phyloP scores from a whole-genome alignment of 2,888 invertebrate genomes.

The Drosophila macrospina region DNA sequence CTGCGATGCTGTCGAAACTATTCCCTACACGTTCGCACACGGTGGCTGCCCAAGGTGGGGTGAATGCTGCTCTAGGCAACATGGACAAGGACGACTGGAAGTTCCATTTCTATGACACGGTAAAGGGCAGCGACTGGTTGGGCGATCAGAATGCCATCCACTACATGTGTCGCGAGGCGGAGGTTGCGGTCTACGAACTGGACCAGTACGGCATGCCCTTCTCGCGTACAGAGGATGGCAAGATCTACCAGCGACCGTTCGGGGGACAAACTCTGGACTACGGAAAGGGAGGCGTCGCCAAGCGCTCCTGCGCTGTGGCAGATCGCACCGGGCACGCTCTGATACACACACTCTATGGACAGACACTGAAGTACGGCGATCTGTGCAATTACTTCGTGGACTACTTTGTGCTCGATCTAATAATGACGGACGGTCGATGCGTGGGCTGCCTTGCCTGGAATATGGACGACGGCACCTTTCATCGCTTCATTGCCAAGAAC shows the following conservation, averaged over 20 bases:
- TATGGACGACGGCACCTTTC: constrained; percentile 97
- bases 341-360: constrained; percentile 98
- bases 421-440: constrained; percentile 97
- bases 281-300: constrained; percentile 98
- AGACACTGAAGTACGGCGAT: constrained; percentile 95
- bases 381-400: constrained; percentile 99
- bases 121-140: constrained; percentile 99
- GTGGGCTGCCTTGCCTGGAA: constrained; percentile 96
- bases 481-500: constrained; percentile 89
- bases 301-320: constrained; percentile 97
- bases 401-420: constrained; percentile 97
- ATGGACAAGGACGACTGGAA: constrained; percentile 97
- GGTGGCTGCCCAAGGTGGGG: constrained; percentile 99
- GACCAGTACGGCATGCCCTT: constrained; percentile 99
- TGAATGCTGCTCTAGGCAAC: constrained; percentile 97
- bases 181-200: constrained; percentile 93
- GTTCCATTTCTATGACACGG: constrained; percentile 99
- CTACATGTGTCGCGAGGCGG: constrained; percentile 96
- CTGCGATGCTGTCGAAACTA: constrained; percentile 96
- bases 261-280: constrained; percentile 98
- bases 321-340: constrained; percentile 98
- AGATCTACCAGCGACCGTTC: constrained; percentile 99
- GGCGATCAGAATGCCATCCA: constrained; percentile 99
- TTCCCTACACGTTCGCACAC: constrained; percentile 99
- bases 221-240: constrained; percentile 96